Base-by-base conservation (phyloP, 2,113 vertebrate genomes). In the Rhagologus leucostigma region DNA sequence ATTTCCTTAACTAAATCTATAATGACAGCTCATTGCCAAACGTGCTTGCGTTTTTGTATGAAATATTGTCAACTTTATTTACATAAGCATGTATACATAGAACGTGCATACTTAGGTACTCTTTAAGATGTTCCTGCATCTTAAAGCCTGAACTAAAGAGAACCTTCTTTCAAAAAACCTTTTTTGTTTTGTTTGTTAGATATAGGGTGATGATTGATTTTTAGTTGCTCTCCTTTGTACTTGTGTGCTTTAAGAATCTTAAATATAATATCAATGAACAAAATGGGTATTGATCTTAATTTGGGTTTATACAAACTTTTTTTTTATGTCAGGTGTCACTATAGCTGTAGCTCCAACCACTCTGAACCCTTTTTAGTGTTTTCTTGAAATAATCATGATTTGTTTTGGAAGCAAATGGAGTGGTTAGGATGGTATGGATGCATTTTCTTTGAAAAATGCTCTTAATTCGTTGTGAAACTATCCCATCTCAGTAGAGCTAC, bases 71-170 rank as follows among this genome's bases (percentile, higher is more conserved):
- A 89, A 10, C 7, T 62, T 62, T 20, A 14, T 32, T 4, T 62
- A 32, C 23, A 6, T 80, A 44, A 56, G 11, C 15, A 18, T 32
- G 5, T 62, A 33, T 65, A 32, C 11, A 3, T 32, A 46, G 17
- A 62, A n/a, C 1, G 0, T 32, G 3, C 77, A 8, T 39, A 19
- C 4, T 37, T 59, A 42, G 4, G 24, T 68, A 37, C 27, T 46
- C 18, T 57, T 70, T 21, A 47, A 79, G 24, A 35, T 60, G 3
- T 42, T 57, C 15, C 6, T 64, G 35, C 18, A 35, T 75, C 42
- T 78, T 78, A 50, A 63, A 59, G 16, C 29, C 35, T 86, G 20
- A 59, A 75, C 23, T 29, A 18, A 10, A 62, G 20, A 35, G 23
- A 65, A 57, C 8, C 16, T 53, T 65, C 55, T 89, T 87, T 89